A percentile compares a stretch with the other conserved stretches of the same genome.
Conservation (phyloP, 2,888 invertebrate species). For the Tenthredo livida region DNA sequence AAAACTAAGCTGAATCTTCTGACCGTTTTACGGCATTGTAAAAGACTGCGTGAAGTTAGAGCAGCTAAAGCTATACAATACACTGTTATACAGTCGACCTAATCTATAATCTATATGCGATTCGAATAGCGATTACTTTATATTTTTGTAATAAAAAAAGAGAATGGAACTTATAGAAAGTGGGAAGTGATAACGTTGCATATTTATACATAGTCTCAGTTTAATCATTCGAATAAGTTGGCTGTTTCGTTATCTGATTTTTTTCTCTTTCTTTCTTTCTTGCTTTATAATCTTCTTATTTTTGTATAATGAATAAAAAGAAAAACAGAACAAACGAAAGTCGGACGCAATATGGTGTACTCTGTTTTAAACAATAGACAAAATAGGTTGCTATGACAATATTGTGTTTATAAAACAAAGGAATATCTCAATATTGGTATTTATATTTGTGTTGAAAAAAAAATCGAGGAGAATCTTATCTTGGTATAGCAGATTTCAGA, state of each 20-base stretch:
- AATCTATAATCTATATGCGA: not conserved
- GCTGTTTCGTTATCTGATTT: not conserved
- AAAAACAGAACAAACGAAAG: not conserved
- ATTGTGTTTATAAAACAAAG: slow-evolving; percentile 61
- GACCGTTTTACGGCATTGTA: slow-evolving; percentile 71
- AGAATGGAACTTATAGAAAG: not conserved
- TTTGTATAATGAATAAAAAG: no score
- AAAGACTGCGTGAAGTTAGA: slow-evolving; percentile 69
- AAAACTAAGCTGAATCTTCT: slow-evolving; percentile 73
- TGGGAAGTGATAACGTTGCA: not conserved
- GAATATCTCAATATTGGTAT: not conserved
- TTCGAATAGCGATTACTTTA: no score
- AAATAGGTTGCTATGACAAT: slow-evolving; percentile 62
- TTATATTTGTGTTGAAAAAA: not conserved
- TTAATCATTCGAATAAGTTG: not conserved
- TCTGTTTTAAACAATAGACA: not conserved
- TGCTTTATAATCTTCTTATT: no score
- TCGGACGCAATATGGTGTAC: not conserved
- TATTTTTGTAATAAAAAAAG: no score
- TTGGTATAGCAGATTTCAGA: slow-evolving; percentile 56
- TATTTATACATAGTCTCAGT: not conserved
- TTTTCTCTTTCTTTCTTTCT: no score
- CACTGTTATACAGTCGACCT: slow-evolving; percentile 55
- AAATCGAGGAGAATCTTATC: slow-evolving; percentile 54
- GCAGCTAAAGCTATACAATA: slow-evolving; percentile 66